Evolutionary conservation across 2,888 invertebrate genomes (phyloP), one percentile per base, ranked within the genome.

Genomic region (Parapristionchus giblindavisi): DNA sequence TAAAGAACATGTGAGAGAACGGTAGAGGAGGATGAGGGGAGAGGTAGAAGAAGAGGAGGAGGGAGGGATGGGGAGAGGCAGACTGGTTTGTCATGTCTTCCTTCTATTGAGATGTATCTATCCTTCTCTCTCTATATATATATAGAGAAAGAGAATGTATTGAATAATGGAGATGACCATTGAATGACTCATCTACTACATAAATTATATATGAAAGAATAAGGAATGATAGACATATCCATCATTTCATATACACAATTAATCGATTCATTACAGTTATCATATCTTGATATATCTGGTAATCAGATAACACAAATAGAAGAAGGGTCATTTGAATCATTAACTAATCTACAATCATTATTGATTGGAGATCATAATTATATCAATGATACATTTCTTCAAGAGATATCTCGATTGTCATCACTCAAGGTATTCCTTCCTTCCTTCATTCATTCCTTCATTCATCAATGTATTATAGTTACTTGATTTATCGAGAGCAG

Each of bases 281-380:
- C 93, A 80, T 93, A 94, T 85, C 92, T 96, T 65, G 93, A 92
- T 21, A 91, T 96, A 84, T 94, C 94, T 89, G 93, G 93, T 82
- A 96, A 96, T 90, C 93, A 94, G 89, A 93, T 96, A 81, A 92
- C 93, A 70, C 91, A 92, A 78, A 93, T 95, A 83, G 92, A 93
- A 84, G 93, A 93, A 70, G 94, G 94, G 89, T 93, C 94, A 72
- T 95, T 96, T 89, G 92, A 93, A 14, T 85, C 93, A 92, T 89
- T 95, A 73, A 92, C 92, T 4, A 91, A 93, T 21, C 91, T 96
- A 8, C 85, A 87, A 76, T 88, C 88, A 11, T 83, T 90, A 91
- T 93, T 93, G 82, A 93, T 96, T 81, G 87, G 87, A 6, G 94
- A 94, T 87, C 92, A 94, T 85, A 95, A 95, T 17, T 93, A 93